Percentiles rank a stretch among this genome's conserved stretches.
phyloP scores from a whole-genome alignment of 1,140 invertebrate species.

The Drosophila eugracilis region DNA sequence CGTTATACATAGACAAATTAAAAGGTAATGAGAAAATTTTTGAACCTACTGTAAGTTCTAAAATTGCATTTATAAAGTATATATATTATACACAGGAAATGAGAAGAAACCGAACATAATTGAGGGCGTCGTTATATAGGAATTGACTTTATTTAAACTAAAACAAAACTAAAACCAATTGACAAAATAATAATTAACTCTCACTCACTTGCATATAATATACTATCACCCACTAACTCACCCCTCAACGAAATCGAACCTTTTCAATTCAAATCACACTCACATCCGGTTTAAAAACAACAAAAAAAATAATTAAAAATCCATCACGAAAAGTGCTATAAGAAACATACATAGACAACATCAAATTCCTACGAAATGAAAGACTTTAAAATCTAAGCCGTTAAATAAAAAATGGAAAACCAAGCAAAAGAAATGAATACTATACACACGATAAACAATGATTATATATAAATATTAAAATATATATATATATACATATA shows the following conservation, averaged over 20 bases:
- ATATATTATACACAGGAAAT: conserved; percentile 59
- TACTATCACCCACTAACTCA: conserved; percentile 23
- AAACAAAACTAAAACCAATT: conserved; percentile 42
- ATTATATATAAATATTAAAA: conserved; percentile 33
- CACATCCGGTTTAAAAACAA: conserved; percentile 4
- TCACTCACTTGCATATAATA: conserved; percentile 37
- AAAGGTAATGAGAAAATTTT: conserved; percentile 68
- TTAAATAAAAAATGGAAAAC: conserved; percentile 63
- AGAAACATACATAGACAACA: conserved; percentile 71
- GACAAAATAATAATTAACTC: conserved; percentile 29
- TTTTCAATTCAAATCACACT: conserved; percentile 23
- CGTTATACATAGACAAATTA: conserved; percentile 65
- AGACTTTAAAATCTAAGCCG: conserved; percentile 84
- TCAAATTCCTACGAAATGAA: conserved; percentile 84
- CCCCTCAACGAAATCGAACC: conserved; percentile 11
- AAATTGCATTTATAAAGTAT: conserved; percentile 80
- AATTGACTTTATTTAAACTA: conserved; percentile 69
- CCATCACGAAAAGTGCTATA: conserved; percentile 46
- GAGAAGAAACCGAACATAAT: conserved; percentile 45
- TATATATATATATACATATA: conserved; percentile 34
- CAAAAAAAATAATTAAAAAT: conserved; percentile 7
- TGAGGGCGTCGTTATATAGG: conserved; percentile 76
- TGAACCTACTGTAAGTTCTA: conserved; percentile 82
- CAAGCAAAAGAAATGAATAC: conserved; percentile 47
- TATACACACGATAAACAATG: conserved; percentile 57